phyloP scores from a whole-genome alignment of 1,140 invertebrate genomes.

The Zaprionus nigranus region DNA sequence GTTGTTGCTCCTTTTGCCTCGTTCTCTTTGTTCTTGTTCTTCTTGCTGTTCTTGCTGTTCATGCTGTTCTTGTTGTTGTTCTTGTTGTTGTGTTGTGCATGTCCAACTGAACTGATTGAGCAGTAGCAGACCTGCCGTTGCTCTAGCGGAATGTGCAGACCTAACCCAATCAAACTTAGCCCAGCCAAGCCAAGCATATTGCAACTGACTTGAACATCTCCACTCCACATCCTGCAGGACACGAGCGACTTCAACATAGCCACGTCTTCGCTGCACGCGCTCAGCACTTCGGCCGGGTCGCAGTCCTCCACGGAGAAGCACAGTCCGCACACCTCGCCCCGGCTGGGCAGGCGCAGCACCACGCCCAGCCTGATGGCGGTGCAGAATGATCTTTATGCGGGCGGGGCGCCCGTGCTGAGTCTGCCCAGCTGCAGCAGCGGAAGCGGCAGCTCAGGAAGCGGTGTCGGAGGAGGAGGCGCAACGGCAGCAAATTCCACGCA shows the following conservation, averaged over 20 bases:
- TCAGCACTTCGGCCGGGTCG: constrained; percentile 80
- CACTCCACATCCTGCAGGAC: constrained; percentile 81
- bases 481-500: constrained; percentile 27
- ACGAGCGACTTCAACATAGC: constrained; percentile 87
- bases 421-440: constrained; percentile 56
- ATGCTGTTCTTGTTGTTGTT: no score
- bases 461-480: constrained; percentile 9
- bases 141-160: constrained; percentile 42
- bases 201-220: constrained; percentile 20
- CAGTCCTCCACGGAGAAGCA: constrained; percentile 76
- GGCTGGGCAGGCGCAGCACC: constrained; percentile 75
- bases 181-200: not conserved
- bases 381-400: constrained; percentile 82
- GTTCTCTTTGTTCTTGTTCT: constrained; percentile 5
- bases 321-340: constrained; percentile 83
- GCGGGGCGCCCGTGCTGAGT: constrained; percentile 56
- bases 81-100: constrained; percentile 48
- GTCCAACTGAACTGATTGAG: constrained; percentile 32
- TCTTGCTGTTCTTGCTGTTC: no score
- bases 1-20: constrained; percentile 25
- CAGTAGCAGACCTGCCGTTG: constrained; percentile 15
- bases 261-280: constrained; percentile 86
- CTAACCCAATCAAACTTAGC: constrained; percentile 22
- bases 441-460: constrained; percentile 15
- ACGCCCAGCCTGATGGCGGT: constrained; percentile 83